phyloP scores from a whole-genome alignment of 2,888 invertebrate species.

The Metacarcinus magister region DNA sequence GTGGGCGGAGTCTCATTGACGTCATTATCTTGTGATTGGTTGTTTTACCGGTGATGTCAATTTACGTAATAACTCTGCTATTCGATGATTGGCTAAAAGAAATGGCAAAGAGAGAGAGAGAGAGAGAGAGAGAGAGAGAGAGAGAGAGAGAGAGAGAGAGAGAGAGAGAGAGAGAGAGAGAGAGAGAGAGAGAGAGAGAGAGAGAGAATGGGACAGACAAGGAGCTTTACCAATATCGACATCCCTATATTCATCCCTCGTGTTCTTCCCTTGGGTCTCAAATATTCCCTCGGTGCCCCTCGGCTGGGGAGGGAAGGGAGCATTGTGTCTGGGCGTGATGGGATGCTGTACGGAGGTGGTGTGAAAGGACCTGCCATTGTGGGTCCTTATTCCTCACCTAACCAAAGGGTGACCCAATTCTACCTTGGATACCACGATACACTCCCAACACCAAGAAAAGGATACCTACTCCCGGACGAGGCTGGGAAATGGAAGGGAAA shows the following conservation, averaged over 20 bases:
- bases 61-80: background rate
- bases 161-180: too few relatives aligned
- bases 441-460: background rate
- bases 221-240: slow-evolving; percentile 11
- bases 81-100: too few relatives aligned
- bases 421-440: background rate
- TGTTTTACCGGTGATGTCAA: background rate
- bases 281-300: background rate
- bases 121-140: background rate
- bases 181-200: too few relatives aligned
- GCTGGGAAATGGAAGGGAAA: background rate
- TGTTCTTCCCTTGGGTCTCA: background rate
- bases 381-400: background rate
- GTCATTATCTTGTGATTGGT: background rate
- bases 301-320: background rate
- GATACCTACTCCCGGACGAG: background rate
- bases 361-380: background rate
- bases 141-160: background rate
- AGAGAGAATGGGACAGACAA: background rate
- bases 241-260: background rate
- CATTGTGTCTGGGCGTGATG: background rate
- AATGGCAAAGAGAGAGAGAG: slow-evolving; percentile 18
- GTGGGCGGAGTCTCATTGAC: background rate
- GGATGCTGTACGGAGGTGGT: background rate
- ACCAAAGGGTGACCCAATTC: slow-evolving; percentile 29